Evolutionary conservation across 1,140 invertebrate species (phyloP).

Genomic region (Adelges cooleyi): DNA sequence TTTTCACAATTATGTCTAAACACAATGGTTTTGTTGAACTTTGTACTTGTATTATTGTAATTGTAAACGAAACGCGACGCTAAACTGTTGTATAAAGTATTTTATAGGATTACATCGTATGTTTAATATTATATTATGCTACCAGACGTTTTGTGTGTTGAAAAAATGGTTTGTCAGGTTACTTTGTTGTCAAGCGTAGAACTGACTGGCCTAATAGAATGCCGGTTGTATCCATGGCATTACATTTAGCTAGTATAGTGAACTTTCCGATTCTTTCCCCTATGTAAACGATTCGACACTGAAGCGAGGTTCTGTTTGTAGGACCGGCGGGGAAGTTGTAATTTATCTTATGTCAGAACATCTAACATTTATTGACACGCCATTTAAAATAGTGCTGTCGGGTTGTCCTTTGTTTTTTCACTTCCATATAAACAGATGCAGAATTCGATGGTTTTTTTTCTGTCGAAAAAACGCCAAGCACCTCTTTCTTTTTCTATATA

Average conservation of each 20-base stretch:
- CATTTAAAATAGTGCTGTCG: constrained; percentile 4
- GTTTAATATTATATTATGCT: too few relatives aligned
- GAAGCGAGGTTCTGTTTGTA: not conserved
- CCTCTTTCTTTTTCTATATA: not conserved
- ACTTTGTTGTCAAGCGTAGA: not conserved
- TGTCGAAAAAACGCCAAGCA: not conserved
- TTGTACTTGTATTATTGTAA: too few relatives aligned
- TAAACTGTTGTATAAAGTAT: too few relatives aligned
- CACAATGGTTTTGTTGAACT: too few relatives aligned
- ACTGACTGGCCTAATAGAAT: not conserved
- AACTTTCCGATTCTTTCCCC: not conserved
- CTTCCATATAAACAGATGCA: constrained; percentile 5
- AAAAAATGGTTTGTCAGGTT: not conserved
- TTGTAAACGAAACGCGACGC: too few relatives aligned
- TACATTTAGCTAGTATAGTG: not conserved
- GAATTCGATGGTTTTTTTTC: constrained; percentile 6
- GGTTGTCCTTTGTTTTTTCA: not conserved
- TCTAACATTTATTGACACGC: constrained; percentile 16
- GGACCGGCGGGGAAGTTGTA: not conserved
- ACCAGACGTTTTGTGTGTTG: too few relatives aligned
- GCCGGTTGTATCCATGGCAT: not conserved
- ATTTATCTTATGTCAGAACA: constrained; percentile 11
- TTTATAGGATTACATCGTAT: too few relatives aligned
- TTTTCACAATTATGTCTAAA: too few relatives aligned
- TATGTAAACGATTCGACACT: not conserved